A percentile compares a stretch with the other conserved stretches of the same genome.
These are phyloP conservation scores for Gymnocephalus cernua DNA, from an alignment of 2,113 vertebrate genomes.

Conservation along the genomic window DNA sequence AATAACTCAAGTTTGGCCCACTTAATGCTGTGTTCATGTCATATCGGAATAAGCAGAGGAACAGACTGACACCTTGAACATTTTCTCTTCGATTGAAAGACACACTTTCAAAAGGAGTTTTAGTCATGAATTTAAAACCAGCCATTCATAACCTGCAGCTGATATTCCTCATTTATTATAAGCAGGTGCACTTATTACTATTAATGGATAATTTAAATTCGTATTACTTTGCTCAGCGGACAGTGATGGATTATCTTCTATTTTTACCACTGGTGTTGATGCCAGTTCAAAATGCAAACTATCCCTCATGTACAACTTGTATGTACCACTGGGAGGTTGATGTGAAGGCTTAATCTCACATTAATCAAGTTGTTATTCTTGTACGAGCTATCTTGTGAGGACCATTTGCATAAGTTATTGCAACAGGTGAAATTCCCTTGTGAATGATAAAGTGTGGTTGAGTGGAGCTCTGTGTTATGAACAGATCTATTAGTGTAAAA, in stretches of 20 bases:
- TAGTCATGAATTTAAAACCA: background rate
- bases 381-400: background rate
- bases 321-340: background rate
- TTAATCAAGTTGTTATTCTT: constrained; percentile 21
- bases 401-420: constrained; percentile 8
- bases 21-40: constrained; percentile 2
- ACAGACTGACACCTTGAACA: too few species aligned
- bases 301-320: background rate
- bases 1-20: constrained; percentile 7
- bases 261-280: constrained; percentile 6
- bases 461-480: constrained; percentile 9
- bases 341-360: background rate
- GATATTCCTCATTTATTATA: background rate
- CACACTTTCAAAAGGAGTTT: background rate
- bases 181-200: background rate
- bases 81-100: background rate
- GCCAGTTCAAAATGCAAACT: background rate
- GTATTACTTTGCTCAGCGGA: background rate
- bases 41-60: background rate
- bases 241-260: background rate
- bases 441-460: constrained; percentile 5
- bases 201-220: background rate
- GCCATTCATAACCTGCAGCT: background rate
- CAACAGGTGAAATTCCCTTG: constrained; percentile 47
- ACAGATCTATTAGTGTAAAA: constrained; percentile 56